Conservation (phyloP, 2,888 invertebrate genomes). For the Spodoptera littoralis region DNA sequence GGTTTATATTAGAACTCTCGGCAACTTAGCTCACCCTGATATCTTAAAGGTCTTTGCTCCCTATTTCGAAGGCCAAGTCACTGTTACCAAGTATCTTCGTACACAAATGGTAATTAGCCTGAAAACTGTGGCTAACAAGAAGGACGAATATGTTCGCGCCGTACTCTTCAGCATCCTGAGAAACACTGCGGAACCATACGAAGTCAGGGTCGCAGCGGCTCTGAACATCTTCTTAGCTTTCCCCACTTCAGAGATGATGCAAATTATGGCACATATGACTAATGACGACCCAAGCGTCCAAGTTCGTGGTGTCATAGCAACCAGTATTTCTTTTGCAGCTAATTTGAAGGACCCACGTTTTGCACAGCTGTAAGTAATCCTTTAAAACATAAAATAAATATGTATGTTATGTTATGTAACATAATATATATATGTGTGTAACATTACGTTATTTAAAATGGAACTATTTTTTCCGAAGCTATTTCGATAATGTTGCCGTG, state of each 20-base stretch:
- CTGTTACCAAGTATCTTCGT: constrained; percentile 89
- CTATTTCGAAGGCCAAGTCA: constrained; percentile 90
- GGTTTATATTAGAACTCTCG: constrained; percentile 90
- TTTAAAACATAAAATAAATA: not conserved
- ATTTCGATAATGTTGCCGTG: not conserved
- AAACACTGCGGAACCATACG: constrained; percentile 90
- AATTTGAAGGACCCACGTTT: constrained; percentile 76
- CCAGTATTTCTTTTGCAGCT: constrained; percentile 88
- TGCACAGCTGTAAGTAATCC: constrained; percentile 84
- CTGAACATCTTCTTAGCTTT: constrained; percentile 88
- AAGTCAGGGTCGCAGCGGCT: constrained; percentile 91
- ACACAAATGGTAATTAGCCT: constrained; percentile 89
- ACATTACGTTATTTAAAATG: no score
- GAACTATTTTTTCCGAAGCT: no score
- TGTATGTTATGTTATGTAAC: no score
- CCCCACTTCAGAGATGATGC: constrained; percentile 90
- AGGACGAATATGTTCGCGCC: constrained; percentile 86
- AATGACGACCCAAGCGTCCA: constrained; percentile 89
- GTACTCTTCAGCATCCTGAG: constrained; percentile 91
- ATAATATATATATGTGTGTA: no score
- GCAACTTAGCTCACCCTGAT: constrained; percentile 90
- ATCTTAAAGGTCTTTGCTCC: constrained; percentile 90
- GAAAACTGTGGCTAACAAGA: constrained; percentile 80
- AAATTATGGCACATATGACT: constrained; percentile 91
- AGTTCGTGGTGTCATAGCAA: constrained; percentile 90